phyloP scores from a whole-genome alignment of 2,888 invertebrate genomes.

The Vannuccia rotundouncinata region DNA sequence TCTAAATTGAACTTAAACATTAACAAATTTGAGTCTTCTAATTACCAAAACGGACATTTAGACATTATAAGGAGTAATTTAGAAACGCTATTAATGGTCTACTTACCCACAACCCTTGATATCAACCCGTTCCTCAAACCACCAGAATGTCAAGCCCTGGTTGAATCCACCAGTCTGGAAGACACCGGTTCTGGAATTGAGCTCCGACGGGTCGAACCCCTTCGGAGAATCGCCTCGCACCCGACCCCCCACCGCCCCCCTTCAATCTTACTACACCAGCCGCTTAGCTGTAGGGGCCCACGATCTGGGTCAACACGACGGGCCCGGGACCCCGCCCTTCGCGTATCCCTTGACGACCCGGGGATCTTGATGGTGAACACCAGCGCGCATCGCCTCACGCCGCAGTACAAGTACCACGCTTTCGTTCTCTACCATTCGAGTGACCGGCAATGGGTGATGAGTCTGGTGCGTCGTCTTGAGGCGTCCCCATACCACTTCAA shows the following conservation, averaged over 20 bases:
- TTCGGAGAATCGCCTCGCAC: not conserved
- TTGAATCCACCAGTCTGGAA: not conserved
- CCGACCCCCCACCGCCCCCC: not conserved
- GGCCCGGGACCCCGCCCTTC: not conserved
- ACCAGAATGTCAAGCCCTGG: conserved; percentile 4
- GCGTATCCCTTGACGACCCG: conserved; percentile 37
- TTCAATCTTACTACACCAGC: not conserved
- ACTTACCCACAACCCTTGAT: too few species aligned
- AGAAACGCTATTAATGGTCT: too few species aligned
- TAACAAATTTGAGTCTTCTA: too few species aligned
- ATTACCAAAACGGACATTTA: too few species aligned
- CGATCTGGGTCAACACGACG: not conserved
- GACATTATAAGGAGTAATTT: too few species aligned
- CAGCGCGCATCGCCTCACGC: conserved; percentile 42
- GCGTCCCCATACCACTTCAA: conserved; percentile 45
- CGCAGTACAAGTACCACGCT: conserved; percentile 46
- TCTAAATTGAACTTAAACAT: too few species aligned
- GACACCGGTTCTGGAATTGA: not conserved
- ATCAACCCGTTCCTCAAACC: too few species aligned
- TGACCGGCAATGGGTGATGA: conserved; percentile 46
- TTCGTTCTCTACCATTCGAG: conserved; percentile 46
- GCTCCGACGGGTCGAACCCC: not conserved
- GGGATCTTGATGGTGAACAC: conserved; percentile 37
- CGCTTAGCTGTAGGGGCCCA: not conserved
- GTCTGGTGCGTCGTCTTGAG: conserved; percentile 44